Evolutionary conservation across 2,113 vertebrate genomes (phyloP).

Genomic region (Psammodynastes pulverulentus): DNA sequence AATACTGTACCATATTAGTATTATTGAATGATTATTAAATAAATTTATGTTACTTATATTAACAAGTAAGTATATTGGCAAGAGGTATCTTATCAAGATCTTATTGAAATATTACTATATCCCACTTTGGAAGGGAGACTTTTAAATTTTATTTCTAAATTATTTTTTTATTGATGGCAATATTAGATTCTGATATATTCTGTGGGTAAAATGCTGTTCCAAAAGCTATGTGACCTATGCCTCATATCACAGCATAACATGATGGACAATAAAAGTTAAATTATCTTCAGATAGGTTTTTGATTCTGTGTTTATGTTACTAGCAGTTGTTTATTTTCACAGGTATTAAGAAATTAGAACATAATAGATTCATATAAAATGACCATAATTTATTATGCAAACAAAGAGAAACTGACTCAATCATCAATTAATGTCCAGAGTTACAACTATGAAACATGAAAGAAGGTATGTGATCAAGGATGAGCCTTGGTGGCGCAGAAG

Average conservation of each 20-base stretch:
- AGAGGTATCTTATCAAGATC: slow-evolving; percentile 33
- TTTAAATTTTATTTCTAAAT: slow-evolving; percentile 50
- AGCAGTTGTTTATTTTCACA: not conserved
- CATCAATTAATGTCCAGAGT: not conserved
- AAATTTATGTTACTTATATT: slow-evolving; percentile 14
- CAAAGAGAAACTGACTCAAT: not conserved
- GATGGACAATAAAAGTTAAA: slow-evolving; percentile 27
- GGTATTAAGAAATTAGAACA: not conserved
- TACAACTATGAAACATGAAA: not conserved
- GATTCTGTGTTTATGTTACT: not conserved
- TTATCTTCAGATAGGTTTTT: slow-evolving; percentile 7
- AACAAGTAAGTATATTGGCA: slow-evolving; percentile 23
- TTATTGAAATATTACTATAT: slow-evolving; percentile 33
- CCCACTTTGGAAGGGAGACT: slow-evolving; percentile 31
- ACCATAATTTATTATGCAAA: not conserved
- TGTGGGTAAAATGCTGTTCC: slow-evolving; percentile 34
- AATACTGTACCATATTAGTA: not conserved
- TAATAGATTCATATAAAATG: not conserved
- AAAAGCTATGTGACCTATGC: slow-evolving; percentile 10
- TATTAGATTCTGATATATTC: slow-evolving; percentile 52
- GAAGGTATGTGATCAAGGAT: not conserved
- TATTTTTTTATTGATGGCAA: slow-evolving; percentile 31
- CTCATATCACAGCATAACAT: slow-evolving; percentile 33
- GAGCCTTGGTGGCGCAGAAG: too few species aligned
- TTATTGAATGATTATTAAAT: not conserved